Evolutionary conservation across 2,113 vertebrate species (phyloP), one percentile per base, ranked within the genome.

Genomic region (Catharus fuscescens): DNA sequence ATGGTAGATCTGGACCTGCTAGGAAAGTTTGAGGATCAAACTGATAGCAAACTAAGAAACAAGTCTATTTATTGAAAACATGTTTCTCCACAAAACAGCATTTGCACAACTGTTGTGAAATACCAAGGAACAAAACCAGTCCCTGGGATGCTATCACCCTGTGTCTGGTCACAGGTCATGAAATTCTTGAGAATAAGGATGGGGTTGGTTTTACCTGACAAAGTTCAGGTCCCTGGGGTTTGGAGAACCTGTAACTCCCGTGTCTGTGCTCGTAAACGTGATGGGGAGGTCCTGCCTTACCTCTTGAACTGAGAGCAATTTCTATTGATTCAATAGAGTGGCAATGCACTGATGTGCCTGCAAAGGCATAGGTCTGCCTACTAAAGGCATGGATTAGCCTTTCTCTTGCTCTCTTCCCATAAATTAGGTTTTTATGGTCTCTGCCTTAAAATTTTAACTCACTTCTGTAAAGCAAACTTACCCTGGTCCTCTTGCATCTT

Each of bases 221-320:
- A 0, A 1, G 11, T 56, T 17, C 28, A 53, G 16, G 24, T 54
- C 3, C 18, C 60, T 25, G 12, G 32, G 8, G 14, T 80, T 24
- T 82, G 62, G 31, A 70, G 23, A 54, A 15, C 20, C 12, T 38
- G 15, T 23, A 76, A 13, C 12, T 38, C 61, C 44, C 20, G 4
- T 4, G 3, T 18, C 4, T 56, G 42, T 52, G 23, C 18, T 70
- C 48, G 15, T 40, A 71, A 56, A 80, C 0, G 5, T 56, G 40
- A 36, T 0, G 0, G 15, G 17, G 4, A 23, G 12, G 2, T 9
- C 18, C 28, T 78, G 28, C 6, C 36, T 80, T 16, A 10, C 7
- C 1, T 1, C 6, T 54, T 34, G 18, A 42, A 20, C 29, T 38
- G 24, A 67, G 8, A 6, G 4, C 0, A 3, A 60, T 38, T 38